Evolutionary conservation across 2,888 invertebrate species (phyloP).

Genomic region (Eilema sororculum): DNA sequence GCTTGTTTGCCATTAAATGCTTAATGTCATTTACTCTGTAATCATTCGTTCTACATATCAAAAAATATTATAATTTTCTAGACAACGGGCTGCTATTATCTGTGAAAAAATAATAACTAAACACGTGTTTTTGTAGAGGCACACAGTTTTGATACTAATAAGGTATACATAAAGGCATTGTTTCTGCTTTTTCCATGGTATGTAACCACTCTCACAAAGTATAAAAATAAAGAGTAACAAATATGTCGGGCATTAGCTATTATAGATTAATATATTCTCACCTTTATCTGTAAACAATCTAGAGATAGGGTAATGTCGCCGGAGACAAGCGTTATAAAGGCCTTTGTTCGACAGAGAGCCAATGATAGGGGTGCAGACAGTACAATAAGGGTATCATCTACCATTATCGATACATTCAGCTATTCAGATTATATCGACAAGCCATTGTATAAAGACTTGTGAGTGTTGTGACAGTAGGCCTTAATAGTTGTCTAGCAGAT

Average conservation of each 20-base stretch:
- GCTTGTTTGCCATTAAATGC: no score
- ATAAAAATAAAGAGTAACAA: neutral
- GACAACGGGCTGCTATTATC: no score
- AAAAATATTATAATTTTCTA: no score
- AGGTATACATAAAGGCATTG: no score
- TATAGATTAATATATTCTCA: constrained; percentile 41
- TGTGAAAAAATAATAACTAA: no score
- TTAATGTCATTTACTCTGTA: no score
- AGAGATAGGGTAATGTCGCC: constrained; percentile 63
- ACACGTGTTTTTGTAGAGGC: no score
- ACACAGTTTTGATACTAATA: no score
- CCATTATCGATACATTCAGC: constrained; percentile 72
- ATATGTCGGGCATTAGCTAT: constrained; percentile 12
- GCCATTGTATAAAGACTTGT: constrained; percentile 70
- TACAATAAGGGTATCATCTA: constrained; percentile 80
- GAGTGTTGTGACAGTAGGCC: constrained; percentile 62
- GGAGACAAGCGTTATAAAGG: constrained; percentile 65
- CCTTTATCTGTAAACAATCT: constrained; percentile 50
- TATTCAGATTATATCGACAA: constrained; percentile 76
- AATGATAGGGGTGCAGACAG: constrained; percentile 77
- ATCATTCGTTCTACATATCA: no score
- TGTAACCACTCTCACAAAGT: neutral
- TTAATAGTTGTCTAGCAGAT: constrained; percentile 54
- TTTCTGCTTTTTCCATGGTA: no score
- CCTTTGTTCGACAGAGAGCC: constrained; percentile 70